Percentiles rank a stretch among this genome's conserved stretches.
Conservation (phyloP, 53 echinoderm and acorn worm genomes). For the Henricia sp. region DNA sequence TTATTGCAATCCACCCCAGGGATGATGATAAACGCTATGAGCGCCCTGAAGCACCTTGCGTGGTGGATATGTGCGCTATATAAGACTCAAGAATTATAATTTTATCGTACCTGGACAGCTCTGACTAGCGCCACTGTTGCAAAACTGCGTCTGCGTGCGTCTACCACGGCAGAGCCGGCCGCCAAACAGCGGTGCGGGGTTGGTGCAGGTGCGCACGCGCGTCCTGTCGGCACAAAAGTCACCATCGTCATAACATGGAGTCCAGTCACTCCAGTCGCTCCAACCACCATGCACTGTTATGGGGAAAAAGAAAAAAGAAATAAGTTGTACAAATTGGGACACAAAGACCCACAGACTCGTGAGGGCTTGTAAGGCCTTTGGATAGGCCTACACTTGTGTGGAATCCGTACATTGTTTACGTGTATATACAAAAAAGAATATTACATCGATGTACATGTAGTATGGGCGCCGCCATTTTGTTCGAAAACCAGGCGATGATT, state of each 20-base stretch:
- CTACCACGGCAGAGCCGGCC: slow-evolving; percentile 73
- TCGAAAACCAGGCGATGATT: too few relatives aligned
- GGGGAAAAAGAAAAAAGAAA: slow-evolving; percentile 2
- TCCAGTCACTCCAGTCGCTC: slow-evolving; percentile 4
- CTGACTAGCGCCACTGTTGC: slow-evolving; percentile 51
- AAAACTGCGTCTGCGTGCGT: slow-evolving; percentile 69
- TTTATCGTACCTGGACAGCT: slow-evolving; percentile 69
- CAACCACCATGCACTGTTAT: not conserved
- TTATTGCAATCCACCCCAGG: too few relatives aligned
- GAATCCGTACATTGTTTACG: not conserved
- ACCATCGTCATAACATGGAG: not conserved
- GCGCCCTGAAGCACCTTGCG: not conserved
- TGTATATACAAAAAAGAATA: not conserved
- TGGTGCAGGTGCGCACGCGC: slow-evolving; percentile 1
- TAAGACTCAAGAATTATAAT: too few relatives aligned
- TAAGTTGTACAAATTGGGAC: not conserved
- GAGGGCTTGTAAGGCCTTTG: not conserved
- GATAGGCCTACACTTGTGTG: not conserved
- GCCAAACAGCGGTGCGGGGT: slow-evolving; percentile 67
- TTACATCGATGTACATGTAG: not conserved
- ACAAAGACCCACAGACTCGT: not conserved
- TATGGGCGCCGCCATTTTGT: not conserved
- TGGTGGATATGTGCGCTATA: too few relatives aligned
- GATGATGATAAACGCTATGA: too few relatives aligned
- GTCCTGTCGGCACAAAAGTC: not conserved